Conservation (phyloP, 2,113 vertebrate genomes). For the Passer domesticus region DNA sequence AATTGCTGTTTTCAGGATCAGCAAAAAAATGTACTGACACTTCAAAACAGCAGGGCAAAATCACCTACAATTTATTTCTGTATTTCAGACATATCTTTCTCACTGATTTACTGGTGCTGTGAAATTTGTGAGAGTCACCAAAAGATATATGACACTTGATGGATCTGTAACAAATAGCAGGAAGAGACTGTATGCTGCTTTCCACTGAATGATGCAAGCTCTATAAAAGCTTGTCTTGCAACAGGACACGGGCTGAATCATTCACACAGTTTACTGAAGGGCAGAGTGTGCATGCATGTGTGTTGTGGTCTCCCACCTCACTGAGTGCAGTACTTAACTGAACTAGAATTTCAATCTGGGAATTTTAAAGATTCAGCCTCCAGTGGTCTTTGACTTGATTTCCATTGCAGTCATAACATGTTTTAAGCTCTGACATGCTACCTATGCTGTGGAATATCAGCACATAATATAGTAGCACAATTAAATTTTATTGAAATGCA, state of each 20-base stretch:
- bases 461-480: not conserved
- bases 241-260: not conserved
- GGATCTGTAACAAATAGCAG: not conserved
- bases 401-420: not conserved
- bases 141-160: not conserved
- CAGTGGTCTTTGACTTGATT: not conserved
- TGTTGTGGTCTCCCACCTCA: not conserved
- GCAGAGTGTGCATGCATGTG: accelerated
- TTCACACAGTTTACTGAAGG: not conserved
- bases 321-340: not conserved
- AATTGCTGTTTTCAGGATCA: not conserved
- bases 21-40: not conserved
- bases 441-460: not conserved
- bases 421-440: not conserved
- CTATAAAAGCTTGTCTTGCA: not conserved
- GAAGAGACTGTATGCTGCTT: not conserved
- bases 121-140: not conserved
- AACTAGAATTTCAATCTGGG: not conserved
- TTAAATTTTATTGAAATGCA: not conserved
- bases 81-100: not conserved
- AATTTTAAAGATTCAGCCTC: not conserved
- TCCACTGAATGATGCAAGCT: not conserved
- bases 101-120: not conserved
- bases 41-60: not conserved
- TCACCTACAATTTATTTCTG: not conserved